A percentile compares a stretch with the other conserved stretches of the same genome.
Evolutionary conservation across 2,888 invertebrate genomes (phyloP).

Genomic region (Machimus rusticus): DNA sequence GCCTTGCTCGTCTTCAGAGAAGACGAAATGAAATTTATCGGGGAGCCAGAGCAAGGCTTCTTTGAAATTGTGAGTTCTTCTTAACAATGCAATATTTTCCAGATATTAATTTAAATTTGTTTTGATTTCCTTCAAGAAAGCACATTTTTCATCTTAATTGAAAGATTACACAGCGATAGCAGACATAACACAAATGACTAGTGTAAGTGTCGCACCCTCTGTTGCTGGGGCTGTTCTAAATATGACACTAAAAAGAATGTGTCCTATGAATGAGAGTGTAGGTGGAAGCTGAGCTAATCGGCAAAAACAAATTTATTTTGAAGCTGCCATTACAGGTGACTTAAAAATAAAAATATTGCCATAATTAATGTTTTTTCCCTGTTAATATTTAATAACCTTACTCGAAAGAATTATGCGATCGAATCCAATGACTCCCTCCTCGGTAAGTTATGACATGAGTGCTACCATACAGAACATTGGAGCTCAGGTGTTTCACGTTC

Average conservation of each 20-base stretch:
- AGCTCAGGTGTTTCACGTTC: slow-evolving; percentile 8
- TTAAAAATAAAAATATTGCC: neutral
- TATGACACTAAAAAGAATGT: neutral
- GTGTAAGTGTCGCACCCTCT: neutral
- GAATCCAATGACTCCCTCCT: neutral
- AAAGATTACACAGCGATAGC: neutral
- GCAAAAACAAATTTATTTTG: neutral
- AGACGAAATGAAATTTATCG: neutral
- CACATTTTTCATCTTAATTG: neutral
- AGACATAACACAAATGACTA: neutral
- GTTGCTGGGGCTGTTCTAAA: neutral
- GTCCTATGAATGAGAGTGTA: neutral
- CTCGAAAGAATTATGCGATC: neutral
- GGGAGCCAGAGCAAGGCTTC: neutral
- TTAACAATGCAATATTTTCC: slow-evolving; percentile 27
- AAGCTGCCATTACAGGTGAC: neutral
- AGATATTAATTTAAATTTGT: slow-evolving; percentile 13
- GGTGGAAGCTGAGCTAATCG: neutral
- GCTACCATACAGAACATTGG: neutral
- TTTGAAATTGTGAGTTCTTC: neutral
- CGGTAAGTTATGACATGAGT: neutral
- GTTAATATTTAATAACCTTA: neutral
- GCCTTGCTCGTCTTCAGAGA: neutral
- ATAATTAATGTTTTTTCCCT: neutral
- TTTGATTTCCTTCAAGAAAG: neutral